Conservation (phyloP, 2,797 vertebrate species). For the Setipinna tenuifilis region DNA sequence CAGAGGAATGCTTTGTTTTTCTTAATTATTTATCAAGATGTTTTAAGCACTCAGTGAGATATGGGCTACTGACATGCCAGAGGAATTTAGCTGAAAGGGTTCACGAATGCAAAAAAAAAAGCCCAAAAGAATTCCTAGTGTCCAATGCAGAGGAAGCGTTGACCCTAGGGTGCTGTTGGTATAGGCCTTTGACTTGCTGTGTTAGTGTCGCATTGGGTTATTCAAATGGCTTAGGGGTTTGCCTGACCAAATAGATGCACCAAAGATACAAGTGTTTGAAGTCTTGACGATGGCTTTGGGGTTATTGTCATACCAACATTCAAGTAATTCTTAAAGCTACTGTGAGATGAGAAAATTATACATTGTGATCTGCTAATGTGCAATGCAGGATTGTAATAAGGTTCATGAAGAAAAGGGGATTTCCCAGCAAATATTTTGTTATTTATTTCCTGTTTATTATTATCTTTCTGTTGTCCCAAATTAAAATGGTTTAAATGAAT, state of each 20-base stretch:
- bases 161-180: not conserved
- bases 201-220: not conserved
- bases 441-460: no score
- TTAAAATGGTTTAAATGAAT: no score
- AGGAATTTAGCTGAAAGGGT: not conserved
- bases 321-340: not conserved
- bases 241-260: not conserved
- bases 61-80: not conserved
- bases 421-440: no score
- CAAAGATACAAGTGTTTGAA: not conserved
- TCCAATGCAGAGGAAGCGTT: constrained; percentile 13
- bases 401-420: no score
- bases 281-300: not conserved
- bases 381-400: no score
- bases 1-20: no score
- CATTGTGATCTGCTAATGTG: no score
- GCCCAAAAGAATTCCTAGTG: constrained; percentile 2
- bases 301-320: not conserved
- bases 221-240: not conserved
- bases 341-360: not conserved
- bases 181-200: constrained; percentile 1
- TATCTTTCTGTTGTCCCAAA: no score
- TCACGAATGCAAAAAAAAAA: constrained; percentile 16
- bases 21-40: no score
- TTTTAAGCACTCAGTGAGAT: no score